Percentiles rank a stretch among this genome's conserved stretches.
Conservation (phyloP, 2,797 vertebrate genomes). For the Protonibea diacanthus region DNA sequence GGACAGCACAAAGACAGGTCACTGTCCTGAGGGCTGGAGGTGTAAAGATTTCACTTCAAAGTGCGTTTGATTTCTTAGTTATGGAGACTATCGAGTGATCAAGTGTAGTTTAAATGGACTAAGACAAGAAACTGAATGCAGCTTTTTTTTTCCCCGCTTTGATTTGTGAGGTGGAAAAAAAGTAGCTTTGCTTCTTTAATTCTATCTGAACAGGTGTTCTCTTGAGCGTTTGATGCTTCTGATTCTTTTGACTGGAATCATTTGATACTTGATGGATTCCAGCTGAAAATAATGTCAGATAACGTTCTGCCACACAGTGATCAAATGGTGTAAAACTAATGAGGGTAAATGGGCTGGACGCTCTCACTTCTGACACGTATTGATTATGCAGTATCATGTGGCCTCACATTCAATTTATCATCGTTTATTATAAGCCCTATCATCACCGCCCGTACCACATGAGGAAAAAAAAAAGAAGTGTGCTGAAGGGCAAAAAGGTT, state of each 20-base stretch:
- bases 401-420: conserved; percentile 57
- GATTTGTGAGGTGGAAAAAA: conserved; percentile 8
- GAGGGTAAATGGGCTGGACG: conserved; percentile 61
- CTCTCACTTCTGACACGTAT: conserved; percentile 60
- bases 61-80: conserved; percentile 32
- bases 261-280: conserved; percentile 56
- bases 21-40: conserved; percentile 17
- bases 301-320: conserved; percentile 54
- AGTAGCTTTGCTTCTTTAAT: conserved; percentile 32
- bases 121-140: conserved; percentile 23
- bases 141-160: conserved; percentile 3
- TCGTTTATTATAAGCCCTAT: conserved; percentile 48
- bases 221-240: conserved; percentile 16
- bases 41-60: conserved; percentile 38
- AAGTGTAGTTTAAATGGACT: conserved; percentile 35
- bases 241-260: conserved; percentile 40
- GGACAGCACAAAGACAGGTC: conserved; percentile 30
- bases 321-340: conserved; percentile 72
- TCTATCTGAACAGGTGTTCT: conserved; percentile 48
- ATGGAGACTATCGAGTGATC: conserved; percentile 22
- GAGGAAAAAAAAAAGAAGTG: conserved; percentile 5
- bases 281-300: conserved; percentile 47
- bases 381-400: conserved; percentile 67
- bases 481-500: conserved; percentile 43
- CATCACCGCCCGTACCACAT: conserved; percentile 12